Conservation (phyloP, 2,797 vertebrate genomes). For the Mormyrus hasselquistii region DNA sequence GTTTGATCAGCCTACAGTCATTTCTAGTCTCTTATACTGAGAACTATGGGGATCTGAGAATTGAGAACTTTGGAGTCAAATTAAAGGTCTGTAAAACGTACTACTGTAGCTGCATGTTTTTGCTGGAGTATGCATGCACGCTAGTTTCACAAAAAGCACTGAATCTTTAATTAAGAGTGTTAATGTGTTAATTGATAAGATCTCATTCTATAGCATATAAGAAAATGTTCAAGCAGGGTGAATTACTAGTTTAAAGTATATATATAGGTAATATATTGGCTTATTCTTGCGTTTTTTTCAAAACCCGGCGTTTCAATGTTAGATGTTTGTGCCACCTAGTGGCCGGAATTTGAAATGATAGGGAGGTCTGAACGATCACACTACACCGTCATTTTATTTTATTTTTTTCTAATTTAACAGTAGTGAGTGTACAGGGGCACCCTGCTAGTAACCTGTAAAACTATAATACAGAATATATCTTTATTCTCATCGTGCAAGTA, state of each 20-base stretch:
- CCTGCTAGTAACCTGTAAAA: not conserved
- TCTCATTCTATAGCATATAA: not conserved
- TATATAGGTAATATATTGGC: not conserved
- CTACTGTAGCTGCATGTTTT: not conserved
- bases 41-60: not conserved
- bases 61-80: not conserved
- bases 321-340: slow-evolving; percentile 8
- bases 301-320: not conserved
- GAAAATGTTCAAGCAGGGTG: not conserved
- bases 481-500: not conserved
- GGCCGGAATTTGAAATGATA: not conserved
- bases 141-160: not conserved
- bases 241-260: not conserved
- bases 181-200: not conserved
- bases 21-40: not conserved
- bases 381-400: not conserved
- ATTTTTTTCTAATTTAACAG: not conserved
- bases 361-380: not conserved
- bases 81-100: not conserved
- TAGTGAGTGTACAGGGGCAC: not conserved
- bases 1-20: not conserved
- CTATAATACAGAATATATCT: not conserved
- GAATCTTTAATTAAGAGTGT: not conserved
- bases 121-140: not conserved
- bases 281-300: not conserved